phyloP scores from a whole-genome alignment of 2,888 invertebrate genomes.

The Muschampia plurimacula region DNA sequence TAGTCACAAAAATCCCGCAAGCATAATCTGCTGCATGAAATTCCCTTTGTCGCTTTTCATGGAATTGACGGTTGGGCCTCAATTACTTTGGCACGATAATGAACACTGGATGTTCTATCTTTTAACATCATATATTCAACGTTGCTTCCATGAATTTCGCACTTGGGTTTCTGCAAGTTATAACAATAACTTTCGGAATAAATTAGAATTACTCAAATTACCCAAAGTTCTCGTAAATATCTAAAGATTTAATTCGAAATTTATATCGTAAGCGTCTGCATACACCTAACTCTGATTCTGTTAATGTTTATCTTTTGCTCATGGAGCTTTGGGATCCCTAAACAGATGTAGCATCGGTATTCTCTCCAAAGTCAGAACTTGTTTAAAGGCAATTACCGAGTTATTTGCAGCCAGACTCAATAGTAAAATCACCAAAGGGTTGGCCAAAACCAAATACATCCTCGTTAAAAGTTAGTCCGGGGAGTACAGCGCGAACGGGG shows the following conservation, averaged over 20 bases:
- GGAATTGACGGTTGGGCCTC: constrained; percentile 27
- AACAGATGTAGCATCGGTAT: constrained; percentile 60
- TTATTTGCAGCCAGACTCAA: constrained; percentile 83
- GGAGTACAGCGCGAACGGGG: constrained; percentile 62
- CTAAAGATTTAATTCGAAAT: constrained; percentile 4
- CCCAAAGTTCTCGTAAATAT: neutral
- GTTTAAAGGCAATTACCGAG: constrained; percentile 83
- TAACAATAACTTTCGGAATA: neutral
- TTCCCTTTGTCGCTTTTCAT: constrained; percentile 35
- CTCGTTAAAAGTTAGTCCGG: constrained; percentile 84
- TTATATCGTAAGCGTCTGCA: neutral
- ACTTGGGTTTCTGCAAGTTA: neutral
- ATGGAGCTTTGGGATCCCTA: constrained; percentile 49
- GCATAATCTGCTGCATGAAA: constrained; percentile 34
- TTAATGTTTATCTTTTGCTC: constrained; percentile 43
- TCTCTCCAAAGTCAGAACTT: constrained; percentile 72
- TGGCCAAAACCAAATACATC: constrained; percentile 83
- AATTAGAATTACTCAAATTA: neutral
- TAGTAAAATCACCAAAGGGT: constrained; percentile 84
- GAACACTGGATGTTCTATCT: constrained; percentile 20
- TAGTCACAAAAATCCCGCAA: constrained; percentile 27
- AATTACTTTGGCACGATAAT: constrained; percentile 30
- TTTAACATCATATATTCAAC: neutral
- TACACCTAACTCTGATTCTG: constrained; percentile 2
- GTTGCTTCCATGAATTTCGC: neutral